phyloP scores from a whole-genome alignment of 2,888 invertebrate genomes.

The Thera obeliscata region DNA sequence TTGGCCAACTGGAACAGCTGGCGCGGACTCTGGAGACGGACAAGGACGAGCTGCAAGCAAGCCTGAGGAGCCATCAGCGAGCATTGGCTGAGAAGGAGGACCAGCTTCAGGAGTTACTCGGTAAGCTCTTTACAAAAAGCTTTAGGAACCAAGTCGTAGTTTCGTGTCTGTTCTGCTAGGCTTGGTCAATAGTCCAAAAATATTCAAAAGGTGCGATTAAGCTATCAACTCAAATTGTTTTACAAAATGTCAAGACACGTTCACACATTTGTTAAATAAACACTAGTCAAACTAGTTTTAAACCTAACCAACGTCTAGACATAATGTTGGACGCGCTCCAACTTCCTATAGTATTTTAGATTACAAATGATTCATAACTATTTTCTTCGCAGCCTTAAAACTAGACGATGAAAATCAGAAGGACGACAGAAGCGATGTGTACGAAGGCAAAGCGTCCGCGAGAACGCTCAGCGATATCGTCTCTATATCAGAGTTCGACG shows the following conservation, averaged over 20 bases:
- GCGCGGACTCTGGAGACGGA: conserved; percentile 81
- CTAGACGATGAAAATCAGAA: conserved; percentile 83
- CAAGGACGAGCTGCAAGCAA: conserved; percentile 89
- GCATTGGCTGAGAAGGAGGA: conserved; percentile 70
- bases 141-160: no score
- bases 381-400: conserved; percentile 79
- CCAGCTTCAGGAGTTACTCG: conserved; percentile 73
- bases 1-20: conserved; percentile 73
- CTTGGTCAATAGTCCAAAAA: no score
- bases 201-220: no score
- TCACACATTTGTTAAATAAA: conserved; percentile 29
- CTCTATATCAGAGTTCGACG: conserved; percentile 89
- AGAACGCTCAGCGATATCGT: conserved; percentile 89
- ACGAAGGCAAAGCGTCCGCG: conserved; percentile 86
- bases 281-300: conserved; percentile 43
- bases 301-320: conserved; percentile 44
- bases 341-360: conserved; percentile 53
- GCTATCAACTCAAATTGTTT: not conserved
- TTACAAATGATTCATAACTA: conserved; percentile 51
- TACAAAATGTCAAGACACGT: not conserved
- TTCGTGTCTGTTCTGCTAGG: no score
- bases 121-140: conserved; percentile 48
- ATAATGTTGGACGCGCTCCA: conserved; percentile 59
- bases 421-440: conserved; percentile 71
- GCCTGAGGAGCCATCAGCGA: conserved; percentile 83